Conservation (phyloP, 2,888 invertebrate species). For the Schrankia costaestrigalis region DNA sequence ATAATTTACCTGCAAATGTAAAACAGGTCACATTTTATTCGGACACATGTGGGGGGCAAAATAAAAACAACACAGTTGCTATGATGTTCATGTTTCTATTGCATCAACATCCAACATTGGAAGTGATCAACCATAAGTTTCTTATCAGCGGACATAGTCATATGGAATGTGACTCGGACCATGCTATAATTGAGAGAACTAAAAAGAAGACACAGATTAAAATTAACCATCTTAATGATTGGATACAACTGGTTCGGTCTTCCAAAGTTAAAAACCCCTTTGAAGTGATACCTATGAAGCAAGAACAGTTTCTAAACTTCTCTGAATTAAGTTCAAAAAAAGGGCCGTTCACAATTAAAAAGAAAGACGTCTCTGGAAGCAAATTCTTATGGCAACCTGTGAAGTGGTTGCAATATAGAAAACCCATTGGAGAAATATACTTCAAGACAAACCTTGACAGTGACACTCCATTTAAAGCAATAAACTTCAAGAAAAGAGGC, state of each 20-base stretch:
- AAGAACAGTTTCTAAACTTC: slow-evolving; percentile 6
- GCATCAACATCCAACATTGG: slow-evolving; percentile 6
- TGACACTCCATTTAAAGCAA: slow-evolving; percentile 6
- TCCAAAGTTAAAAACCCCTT: slow-evolving; percentile 2
- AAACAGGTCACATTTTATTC: slow-evolving; percentile 8
- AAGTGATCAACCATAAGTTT: slow-evolving; percentile 3
- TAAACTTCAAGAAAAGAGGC: slow-evolving; percentile 11
- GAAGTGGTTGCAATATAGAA: slow-evolving; percentile 16
- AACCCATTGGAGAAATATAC: slow-evolving; percentile 7
- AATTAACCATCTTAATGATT: slow-evolving; percentile 8
- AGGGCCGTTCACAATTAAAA: slow-evolving; percentile 15
- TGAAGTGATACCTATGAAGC: slow-evolving; percentile 1
- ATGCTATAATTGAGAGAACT: slow-evolving; percentile 5
- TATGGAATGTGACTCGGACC: slow-evolving; percentile 6
- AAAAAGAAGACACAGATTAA: slow-evolving; percentile 8
- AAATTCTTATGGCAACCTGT: slow-evolving; percentile 13
- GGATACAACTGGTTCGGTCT: slow-evolving; percentile 1
- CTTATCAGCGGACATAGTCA: slow-evolving; percentile 1
- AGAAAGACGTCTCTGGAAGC: slow-evolving; percentile 6
- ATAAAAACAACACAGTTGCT: slow-evolving; percentile 6
- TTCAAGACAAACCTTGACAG: slow-evolving; percentile 10
- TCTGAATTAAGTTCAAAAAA: slow-evolving; percentile 10
- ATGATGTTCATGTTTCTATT: slow-evolving; percentile 10
- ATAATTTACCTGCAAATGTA: slow-evolving; percentile 13
- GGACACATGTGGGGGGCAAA: slow-evolving; percentile 4